Conservation (phyloP, 1,140 invertebrate species). For the Pseudoatta argentina region DNA sequence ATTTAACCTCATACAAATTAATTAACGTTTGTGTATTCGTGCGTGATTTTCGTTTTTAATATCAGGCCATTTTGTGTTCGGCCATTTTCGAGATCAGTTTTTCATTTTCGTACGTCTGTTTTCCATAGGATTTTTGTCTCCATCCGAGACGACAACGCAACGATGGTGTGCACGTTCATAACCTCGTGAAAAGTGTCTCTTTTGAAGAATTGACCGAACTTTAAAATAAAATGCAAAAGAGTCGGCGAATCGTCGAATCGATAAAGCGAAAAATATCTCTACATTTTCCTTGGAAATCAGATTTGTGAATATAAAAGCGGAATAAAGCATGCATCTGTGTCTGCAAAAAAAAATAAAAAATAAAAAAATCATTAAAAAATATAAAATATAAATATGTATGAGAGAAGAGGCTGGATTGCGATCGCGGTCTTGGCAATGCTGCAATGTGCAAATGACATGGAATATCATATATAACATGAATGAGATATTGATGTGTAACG, state of each 20-base stretch:
- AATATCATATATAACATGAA: slow-evolving; percentile 1
- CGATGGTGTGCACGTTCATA: neutral
- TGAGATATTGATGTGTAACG: neutral
- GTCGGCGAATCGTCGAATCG: slow-evolving; percentile 7
- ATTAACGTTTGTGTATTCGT: slow-evolving; percentile 11
- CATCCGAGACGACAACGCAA: neutral
- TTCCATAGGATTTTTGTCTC: slow-evolving; percentile 32
- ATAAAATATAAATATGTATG: neutral
- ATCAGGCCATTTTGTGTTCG: neutral
- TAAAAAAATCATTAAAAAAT: slow-evolving; percentile 2
- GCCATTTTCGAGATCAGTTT: slow-evolving; percentile 47
- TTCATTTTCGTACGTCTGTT: slow-evolving; percentile 39
- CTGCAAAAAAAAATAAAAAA: neutral
- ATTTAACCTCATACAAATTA: slow-evolving; percentile 9
- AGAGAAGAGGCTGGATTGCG: neutral
- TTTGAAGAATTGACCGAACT: neutral
- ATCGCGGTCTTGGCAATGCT: neutral
- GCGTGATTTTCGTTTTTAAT: slow-evolving; percentile 36
- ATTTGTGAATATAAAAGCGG: slow-evolving; percentile 14
- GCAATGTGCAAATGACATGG: neutral
- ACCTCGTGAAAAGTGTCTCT: slow-evolving; percentile 27
- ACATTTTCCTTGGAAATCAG: slow-evolving; percentile 26
- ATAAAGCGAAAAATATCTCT: slow-evolving; percentile 14
- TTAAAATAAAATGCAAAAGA: slow-evolving; percentile 33
- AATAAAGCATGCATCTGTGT: neutral